Conservation (phyloP, 1,140 invertebrate genomes). For the Zaprionus lachaisei region DNA sequence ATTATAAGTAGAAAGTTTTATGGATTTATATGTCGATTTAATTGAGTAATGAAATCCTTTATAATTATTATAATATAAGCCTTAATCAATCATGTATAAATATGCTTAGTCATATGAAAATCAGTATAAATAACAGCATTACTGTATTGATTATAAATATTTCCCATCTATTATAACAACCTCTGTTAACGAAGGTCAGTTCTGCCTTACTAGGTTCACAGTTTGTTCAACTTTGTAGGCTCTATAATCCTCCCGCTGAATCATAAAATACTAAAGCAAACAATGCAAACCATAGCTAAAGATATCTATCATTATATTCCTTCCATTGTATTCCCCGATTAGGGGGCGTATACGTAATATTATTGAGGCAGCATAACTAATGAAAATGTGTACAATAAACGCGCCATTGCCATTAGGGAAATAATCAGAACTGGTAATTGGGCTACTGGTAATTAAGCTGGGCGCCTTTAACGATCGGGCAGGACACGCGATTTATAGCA, state of each 20-base stretch:
- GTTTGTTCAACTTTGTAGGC: background rate
- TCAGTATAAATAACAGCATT: too few relatives aligned
- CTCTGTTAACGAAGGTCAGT: background rate
- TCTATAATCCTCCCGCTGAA: background rate
- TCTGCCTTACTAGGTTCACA: background rate
- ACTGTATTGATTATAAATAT: background rate
- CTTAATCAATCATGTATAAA: background rate
- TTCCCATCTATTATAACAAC: background rate
- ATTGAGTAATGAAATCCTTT: background rate
- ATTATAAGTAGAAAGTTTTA: background rate
- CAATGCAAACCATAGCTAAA: background rate
- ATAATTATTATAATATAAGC: background rate
- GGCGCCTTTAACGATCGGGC: background rate
- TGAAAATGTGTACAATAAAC: constrained; percentile 21
- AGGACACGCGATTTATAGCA: constrained; percentile 14
- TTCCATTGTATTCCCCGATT: background rate
- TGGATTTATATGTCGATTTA: background rate
- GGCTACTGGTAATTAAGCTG: constrained; percentile 15
- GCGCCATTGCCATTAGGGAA: constrained; percentile 16
- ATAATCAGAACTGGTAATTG: background rate
- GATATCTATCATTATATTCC: background rate
- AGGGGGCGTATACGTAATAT: constrained; percentile 33
- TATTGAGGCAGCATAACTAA: constrained; percentile 7
- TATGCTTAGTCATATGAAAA: too few relatives aligned
- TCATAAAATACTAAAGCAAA: background rate